Conservation (phyloP, 1,140 invertebrate species). For the Plodia interpunctella region DNA sequence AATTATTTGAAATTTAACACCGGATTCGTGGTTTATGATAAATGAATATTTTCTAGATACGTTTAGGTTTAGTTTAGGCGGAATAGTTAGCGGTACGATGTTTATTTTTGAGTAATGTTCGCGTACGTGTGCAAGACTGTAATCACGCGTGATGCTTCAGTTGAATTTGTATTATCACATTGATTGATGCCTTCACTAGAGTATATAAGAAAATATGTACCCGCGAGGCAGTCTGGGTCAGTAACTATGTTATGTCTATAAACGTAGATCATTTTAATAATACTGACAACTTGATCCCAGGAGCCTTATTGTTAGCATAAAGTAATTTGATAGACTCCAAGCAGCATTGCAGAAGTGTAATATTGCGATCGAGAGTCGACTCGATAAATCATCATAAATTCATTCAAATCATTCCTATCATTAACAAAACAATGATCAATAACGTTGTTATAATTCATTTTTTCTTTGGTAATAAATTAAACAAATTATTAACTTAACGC, state of each 20-base stretch:
- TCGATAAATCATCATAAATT: conserved; percentile 33
- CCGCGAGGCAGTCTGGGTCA: conserved; percentile 23
- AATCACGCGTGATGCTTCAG: conserved; percentile 45
- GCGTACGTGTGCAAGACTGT: conserved; percentile 39
- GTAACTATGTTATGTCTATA: neutral
- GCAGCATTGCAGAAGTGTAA: conserved; percentile 36
- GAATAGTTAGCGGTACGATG: conserved; percentile 51
- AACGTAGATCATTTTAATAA: conserved; percentile 6
- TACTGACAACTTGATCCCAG: conserved; percentile 11
- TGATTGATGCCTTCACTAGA: conserved; percentile 67
- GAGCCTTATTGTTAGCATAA: neutral
- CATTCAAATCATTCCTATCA: conserved; percentile 66
- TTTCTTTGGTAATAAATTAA: conserved; percentile 41
- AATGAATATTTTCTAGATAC: conserved; percentile 42
- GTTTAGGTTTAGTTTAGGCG: conserved; percentile 64
- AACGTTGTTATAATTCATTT: conserved; percentile 33
- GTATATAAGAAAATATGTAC: conserved; percentile 40
- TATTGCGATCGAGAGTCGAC: conserved; percentile 30
- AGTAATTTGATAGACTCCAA: conserved; percentile 19
- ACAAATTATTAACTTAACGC: conserved; percentile 45
- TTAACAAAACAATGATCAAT: conserved; percentile 36
- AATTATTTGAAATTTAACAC: conserved; percentile 31
- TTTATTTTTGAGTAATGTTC: conserved; percentile 58
- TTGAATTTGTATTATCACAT: conserved; percentile 48
- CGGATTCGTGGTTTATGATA: conserved; percentile 24